Evolutionary conservation across 2,888 invertebrate species (phyloP), one percentile per base, ranked within the genome.

Genomic region (Petrolisthes cinctipes): DNA sequence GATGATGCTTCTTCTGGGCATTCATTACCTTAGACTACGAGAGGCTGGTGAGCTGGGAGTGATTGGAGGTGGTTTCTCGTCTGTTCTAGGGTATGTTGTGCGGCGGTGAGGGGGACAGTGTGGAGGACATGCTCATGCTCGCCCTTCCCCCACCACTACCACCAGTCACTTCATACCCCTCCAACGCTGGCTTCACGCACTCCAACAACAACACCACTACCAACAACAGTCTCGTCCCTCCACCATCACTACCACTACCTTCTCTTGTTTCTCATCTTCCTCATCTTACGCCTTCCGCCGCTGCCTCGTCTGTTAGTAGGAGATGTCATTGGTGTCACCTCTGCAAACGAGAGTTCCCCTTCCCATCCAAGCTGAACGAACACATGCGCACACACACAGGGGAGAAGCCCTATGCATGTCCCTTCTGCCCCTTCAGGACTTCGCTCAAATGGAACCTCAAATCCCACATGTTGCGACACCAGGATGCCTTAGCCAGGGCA

Each of bases 351-450:
- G 86, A 86, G 71, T 86, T 86, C 81, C 86, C 86, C 4, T 86
- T 86, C 79, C 86, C 86, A 7, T 86, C 86, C 54, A 86, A 86
- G 78, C 79, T 86, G 78, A 83, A 82, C 57, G 86, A 86, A 66
- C 89, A 89, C 86, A 89, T 87, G 89, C 82, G 89, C 20, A 89
- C 87, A n/a, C 89, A 89, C 80, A 89, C 89, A 0, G 89, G 89
- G 53, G 89, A 89, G 85, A 89, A 89, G 83, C 89, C 89, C 37
- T 89, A 82, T 73, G 87, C 85, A 56, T 89, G 89, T 71, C 85
- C 85, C n/a, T 37, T 87, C 68, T 89, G 89, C 54, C 89, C 89
- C 66, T 90, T 88, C 82, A 68, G 88, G 23, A 85, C 85, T 68
- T 85, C 88, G 71, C 85, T 88, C 54, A 88, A 82, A 71, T 88